These are phyloP conservation scores for Abscondita cerata DNA, from an alignment of 2,888 invertebrate genomes.

Conservation along the genomic window DNA sequence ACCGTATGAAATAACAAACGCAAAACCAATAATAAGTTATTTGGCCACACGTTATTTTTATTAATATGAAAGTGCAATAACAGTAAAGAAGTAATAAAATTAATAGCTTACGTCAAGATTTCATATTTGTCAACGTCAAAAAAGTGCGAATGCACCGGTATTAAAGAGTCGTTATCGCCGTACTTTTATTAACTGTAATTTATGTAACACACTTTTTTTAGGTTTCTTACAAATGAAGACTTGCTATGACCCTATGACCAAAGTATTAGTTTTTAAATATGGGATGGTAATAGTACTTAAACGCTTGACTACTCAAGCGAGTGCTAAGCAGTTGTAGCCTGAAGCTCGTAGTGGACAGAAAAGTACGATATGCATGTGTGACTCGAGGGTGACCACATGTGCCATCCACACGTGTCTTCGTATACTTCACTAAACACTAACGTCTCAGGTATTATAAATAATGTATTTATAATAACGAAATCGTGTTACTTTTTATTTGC, in stretches of 20 bases:
- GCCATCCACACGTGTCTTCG: slow-evolving; percentile 40
- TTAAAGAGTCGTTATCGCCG: not conserved
- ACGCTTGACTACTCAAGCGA: slow-evolving; percentile 23
- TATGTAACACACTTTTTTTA: no score
- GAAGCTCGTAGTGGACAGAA: slow-evolving; percentile 25
- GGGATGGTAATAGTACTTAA: slow-evolving; percentile 9
- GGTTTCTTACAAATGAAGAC: no score
- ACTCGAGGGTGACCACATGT: slow-evolving; percentile 40
- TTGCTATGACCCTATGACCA: no score
- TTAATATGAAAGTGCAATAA: slow-evolving; percentile 7
- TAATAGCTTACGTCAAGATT: slow-evolving; percentile 18
- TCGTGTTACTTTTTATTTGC: slow-evolving; percentile 18
- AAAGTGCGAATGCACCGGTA: not conserved
- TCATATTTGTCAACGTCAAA: slow-evolving; percentile 14
- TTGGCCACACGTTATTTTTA: slow-evolving; percentile 19
- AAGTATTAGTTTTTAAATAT: not conserved
- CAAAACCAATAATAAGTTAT: slow-evolving; percentile 18
- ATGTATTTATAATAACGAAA: slow-evolving; percentile 35
- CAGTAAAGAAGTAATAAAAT: slow-evolving; percentile 19
- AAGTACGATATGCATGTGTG: slow-evolving; percentile 43
- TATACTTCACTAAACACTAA: slow-evolving; percentile 40
- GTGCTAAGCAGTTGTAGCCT: slow-evolving; percentile 18
- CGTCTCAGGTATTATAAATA: slow-evolving; percentile 37
- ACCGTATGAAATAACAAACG: slow-evolving; percentile 26
- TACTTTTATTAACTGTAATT: not conserved